Conservation (phyloP, 2,888 invertebrate genomes). For the Clusia tigrina region DNA sequence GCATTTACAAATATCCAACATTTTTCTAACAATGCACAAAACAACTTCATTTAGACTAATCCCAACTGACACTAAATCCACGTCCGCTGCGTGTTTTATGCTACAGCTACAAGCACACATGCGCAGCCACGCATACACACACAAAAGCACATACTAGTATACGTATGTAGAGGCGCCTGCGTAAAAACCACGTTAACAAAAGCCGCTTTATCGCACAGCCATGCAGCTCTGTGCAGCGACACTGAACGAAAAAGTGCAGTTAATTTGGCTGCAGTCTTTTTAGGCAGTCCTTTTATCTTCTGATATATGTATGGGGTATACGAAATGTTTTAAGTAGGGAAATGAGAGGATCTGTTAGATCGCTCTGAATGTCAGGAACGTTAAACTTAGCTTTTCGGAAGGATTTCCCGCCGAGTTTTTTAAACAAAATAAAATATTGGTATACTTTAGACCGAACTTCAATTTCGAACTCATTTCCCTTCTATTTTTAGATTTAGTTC, state of each 20-base stretch:
- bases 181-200: background rate
- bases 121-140: background rate
- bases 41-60: constrained; percentile 5
- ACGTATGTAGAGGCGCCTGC: constrained; percentile 1
- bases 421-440: too few relatives aligned
- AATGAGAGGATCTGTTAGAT: too few relatives aligned
- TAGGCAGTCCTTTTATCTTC: too few relatives aligned
- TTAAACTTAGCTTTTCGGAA: too few relatives aligned
- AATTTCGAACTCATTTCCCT: too few relatives aligned
- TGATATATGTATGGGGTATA: too few relatives aligned
- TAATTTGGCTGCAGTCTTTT: background rate
- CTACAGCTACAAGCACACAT: background rate
- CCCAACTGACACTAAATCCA: background rate
- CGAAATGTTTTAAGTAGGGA: too few relatives aligned
- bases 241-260: background rate
- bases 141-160: too few relatives aligned
- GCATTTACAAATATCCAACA: background rate
- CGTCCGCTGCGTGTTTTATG: background rate
- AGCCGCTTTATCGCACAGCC: background rate
- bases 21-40: background rate
- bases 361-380: too few relatives aligned
- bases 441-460: too few relatives aligned
- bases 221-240: background rate
- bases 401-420: too few relatives aligned
- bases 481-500: too few relatives aligned